A percentile compares a stretch with the other conserved stretches of the same genome.
These are phyloP conservation scores for Ia io DNA, from an alignment of 2,113 vertebrate species.

Conservation along the genomic window DNA sequence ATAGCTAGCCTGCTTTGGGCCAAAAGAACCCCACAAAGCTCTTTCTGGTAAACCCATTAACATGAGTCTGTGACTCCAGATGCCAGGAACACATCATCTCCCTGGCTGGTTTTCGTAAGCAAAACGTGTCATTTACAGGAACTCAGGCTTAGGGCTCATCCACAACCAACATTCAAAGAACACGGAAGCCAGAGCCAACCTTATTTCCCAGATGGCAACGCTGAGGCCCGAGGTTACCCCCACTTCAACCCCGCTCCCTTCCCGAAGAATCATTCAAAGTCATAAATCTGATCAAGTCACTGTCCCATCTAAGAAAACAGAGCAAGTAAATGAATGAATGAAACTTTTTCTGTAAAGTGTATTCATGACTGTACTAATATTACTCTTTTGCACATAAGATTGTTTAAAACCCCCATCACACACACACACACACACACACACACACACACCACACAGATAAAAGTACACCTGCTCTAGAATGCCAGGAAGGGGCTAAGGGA, in stretches of 20 bases:
- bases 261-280: neutral
- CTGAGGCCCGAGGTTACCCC: neutral
- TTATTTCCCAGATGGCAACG: neutral
- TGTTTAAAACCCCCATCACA: neutral
- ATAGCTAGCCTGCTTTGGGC: conserved; percentile 5
- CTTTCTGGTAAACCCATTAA: conserved; percentile 64
- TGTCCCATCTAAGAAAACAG: neutral
- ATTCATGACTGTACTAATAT: neutral
- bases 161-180: neutral
- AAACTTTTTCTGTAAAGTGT: neutral
- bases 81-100: conserved; percentile 52
- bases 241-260: neutral
- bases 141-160: neutral
- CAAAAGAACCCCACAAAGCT: conserved; percentile 41
- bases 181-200: neutral
- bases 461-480: neutral
- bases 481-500: no score
- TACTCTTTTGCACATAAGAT: neutral
- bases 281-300: neutral
- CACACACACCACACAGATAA: neutral
- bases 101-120: conserved; percentile 26
- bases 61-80: conserved; percentile 42
- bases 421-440: no score
- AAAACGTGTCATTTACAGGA: conserved; percentile 60
- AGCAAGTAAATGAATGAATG: neutral